A percentile compares a stretch with the other conserved stretches of the same genome.
phyloP scores from a whole-genome alignment of 2,797 vertebrate genomes.

The Odontamblyopus rebecca region DNA sequence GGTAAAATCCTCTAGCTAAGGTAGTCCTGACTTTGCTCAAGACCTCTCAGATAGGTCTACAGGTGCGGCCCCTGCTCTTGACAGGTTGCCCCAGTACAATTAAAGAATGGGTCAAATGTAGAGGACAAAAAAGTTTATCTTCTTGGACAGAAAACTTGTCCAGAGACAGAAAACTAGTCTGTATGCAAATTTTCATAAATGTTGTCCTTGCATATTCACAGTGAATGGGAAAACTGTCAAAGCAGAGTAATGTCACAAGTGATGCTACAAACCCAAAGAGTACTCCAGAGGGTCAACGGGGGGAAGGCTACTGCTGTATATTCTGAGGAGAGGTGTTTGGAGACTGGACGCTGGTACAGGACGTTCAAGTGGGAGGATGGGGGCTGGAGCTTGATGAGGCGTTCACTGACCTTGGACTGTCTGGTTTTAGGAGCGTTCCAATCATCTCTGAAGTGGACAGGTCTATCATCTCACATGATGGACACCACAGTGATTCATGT shows the following conservation, averaged over 20 bases:
- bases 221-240: not conserved
- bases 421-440: constrained; percentile 11
- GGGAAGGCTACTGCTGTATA: constrained; percentile 56
- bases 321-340: constrained; percentile 33
- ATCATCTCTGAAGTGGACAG: constrained; percentile 14
- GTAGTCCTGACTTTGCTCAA: no score
- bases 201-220: not conserved
- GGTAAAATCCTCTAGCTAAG: no score
- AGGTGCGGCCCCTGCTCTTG: no score
- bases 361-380: not conserved
- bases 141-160: no score
- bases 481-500: constrained; percentile 8
- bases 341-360: constrained; percentile 1
- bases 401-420: constrained; percentile 42
- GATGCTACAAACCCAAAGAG: constrained; percentile 20
- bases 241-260: not conserved
- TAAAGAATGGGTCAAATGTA: no score
- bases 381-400: constrained; percentile 29
- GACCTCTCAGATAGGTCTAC: no score
- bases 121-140: no score
- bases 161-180: no score
- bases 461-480: constrained; percentile 12
- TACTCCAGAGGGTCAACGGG: constrained; percentile 38
- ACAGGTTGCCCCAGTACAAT: no score
- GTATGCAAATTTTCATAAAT: not conserved